Conservation (phyloP, 2,113 vertebrate genomes). For the Lethenteron reissneri region DNA sequence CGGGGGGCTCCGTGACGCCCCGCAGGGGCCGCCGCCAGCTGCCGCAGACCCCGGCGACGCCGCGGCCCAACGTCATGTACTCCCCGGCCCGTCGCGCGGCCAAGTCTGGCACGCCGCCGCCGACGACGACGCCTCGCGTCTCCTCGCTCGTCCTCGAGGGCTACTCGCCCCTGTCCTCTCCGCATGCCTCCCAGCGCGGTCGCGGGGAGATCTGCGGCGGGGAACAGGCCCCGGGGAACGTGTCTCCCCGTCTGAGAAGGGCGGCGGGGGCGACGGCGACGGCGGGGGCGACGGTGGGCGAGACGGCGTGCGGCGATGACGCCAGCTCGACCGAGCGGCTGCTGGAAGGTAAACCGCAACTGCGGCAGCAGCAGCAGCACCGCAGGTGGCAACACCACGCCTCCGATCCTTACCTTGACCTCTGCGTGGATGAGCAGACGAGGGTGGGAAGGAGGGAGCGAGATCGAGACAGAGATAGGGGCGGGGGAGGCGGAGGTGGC, state of each 20-base stretch:
- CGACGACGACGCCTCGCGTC: background rate
- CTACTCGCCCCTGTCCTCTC: background rate
- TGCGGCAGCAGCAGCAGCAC: background rate
- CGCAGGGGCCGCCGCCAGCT: constrained; percentile 64
- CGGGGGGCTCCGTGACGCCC: constrained; percentile 71
- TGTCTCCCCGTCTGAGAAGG: too few species aligned
- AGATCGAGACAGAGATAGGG: too few species aligned
- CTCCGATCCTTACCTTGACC: constrained; percentile 1
- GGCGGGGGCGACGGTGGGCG: background rate
- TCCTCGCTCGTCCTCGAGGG: constrained; percentile 3
- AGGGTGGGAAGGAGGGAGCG: background rate
- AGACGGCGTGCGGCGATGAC: background rate
- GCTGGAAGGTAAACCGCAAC: too few species aligned
- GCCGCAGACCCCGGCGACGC: constrained; percentile 65
- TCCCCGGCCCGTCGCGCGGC: background rate
- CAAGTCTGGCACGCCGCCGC: background rate
- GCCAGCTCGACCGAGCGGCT: too few species aligned
- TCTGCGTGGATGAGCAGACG: background rate
- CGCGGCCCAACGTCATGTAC: constrained; percentile 73
- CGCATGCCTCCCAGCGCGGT: background rate
- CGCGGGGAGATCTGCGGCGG: too few species aligned
- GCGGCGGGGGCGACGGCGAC: background rate
- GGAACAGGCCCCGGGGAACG: too few species aligned
- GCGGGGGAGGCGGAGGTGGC: too few species aligned
- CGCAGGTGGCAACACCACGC: background rate